Evolutionary conservation across 2,888 invertebrate genomes (phyloP).

Genomic region (Lathronympha strigana): DNA sequence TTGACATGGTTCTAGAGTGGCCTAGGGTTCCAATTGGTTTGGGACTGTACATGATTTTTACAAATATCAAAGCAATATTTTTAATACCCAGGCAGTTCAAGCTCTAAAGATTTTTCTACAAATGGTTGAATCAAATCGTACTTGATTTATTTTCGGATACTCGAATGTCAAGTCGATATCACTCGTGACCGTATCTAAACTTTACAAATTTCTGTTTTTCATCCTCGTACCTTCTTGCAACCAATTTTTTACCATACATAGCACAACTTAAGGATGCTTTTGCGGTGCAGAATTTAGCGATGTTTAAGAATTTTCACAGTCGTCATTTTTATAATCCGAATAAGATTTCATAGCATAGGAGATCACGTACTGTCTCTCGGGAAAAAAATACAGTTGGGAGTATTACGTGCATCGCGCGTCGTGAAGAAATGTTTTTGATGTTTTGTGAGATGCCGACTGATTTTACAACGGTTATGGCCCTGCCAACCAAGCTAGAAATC

Average conservation of each 20-base stretch:
- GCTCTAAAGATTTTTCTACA: neutral
- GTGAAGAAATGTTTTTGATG: slow-evolving; percentile 3
- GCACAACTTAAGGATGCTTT: neutral
- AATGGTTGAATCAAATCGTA: neutral
- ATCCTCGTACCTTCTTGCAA: neutral
- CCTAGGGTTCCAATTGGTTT: too few relatives aligned
- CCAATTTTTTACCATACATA: neutral
- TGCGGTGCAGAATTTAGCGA: neutral
- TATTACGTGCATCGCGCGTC: neutral
- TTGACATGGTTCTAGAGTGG: too few relatives aligned
- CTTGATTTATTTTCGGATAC: slow-evolving; percentile 15
- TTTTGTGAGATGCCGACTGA: neutral
- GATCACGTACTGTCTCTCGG: slow-evolving; percentile 6
- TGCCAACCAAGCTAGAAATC: too few relatives aligned
- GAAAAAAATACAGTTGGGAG: slow-evolving; percentile 8
- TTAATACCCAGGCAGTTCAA: neutral
- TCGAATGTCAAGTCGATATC: neutral
- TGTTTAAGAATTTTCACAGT: slow-evolving; percentile 2
- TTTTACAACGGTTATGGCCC: neutral
- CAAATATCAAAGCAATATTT: neutral
- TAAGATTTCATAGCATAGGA: neutral
- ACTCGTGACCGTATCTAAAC: slow-evolving; percentile 11
- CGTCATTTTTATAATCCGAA: slow-evolving; percentile 11
- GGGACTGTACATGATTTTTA: neutral
- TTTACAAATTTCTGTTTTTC: slow-evolving; percentile 9